Evolutionary conservation across 2,113 vertebrate genomes (phyloP).

Genomic region (Bos indicus): DNA sequence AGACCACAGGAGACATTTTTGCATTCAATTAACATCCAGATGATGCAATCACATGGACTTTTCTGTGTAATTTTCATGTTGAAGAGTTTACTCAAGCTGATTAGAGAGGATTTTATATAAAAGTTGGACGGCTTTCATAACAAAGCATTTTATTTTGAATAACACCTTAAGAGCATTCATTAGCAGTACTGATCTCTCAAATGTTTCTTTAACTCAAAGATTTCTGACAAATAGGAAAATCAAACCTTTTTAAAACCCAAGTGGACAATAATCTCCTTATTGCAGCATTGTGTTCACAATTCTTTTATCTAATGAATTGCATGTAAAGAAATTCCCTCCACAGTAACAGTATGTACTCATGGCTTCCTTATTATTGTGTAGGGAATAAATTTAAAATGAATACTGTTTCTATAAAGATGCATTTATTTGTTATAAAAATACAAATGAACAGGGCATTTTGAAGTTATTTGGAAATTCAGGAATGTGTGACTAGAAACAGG

Average conservation of each 20-base stretch:
- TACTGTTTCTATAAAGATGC: not conserved
- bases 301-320: not conserved
- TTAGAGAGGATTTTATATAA: slow-evolving; percentile 38
- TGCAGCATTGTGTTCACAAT: not conserved
- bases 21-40: not conserved
- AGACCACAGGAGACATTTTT: not conserved
- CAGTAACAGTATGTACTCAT: not conserved
- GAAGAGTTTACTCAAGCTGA: slow-evolving; percentile 23
- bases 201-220: not conserved
- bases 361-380: not conserved
- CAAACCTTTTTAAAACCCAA: not conserved
- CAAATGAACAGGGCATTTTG: not conserved
- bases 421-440: not conserved
- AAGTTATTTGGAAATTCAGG: slow-evolving; percentile 28
- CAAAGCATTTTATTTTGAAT: slow-evolving; percentile 40
- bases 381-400: not conserved
- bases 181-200: not conserved
- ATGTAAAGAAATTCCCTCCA: not conserved
- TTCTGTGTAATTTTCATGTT: slow-evolving; percentile 38
- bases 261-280: not conserved
- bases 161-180: slow-evolving; percentile 27
- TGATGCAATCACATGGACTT: not conserved
- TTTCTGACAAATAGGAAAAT: slow-evolving; percentile 41
- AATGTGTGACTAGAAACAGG: not conserved
- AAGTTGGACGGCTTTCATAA: slow-evolving; percentile 44